These are phyloP conservation scores for Anoncus sp. DNA, from an alignment of 2,888 invertebrate species.

Conservation along the genomic window DNA sequence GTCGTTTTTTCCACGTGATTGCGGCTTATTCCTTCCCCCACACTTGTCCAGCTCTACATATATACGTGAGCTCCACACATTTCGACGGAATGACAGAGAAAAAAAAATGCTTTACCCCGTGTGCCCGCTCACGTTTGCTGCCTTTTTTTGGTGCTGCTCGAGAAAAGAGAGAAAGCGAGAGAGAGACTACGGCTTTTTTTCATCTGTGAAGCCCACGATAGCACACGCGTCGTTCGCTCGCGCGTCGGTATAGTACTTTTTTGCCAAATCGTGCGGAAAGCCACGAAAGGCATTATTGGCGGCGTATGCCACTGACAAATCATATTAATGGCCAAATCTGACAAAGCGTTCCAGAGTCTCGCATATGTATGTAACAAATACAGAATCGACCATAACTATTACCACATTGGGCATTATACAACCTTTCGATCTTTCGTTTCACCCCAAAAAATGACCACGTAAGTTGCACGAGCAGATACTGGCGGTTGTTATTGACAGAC, in stretches of 20 bases:
- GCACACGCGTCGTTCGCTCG: constrained; percentile 72
- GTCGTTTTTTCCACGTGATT: constrained; percentile 78
- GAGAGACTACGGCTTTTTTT: constrained; percentile 73
- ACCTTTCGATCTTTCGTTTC: constrained; percentile 11
- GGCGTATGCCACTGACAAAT: constrained; percentile 81
- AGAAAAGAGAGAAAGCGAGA: constrained; percentile 60
- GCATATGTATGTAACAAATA: constrained; percentile 25
- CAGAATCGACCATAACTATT: constrained; percentile 18
- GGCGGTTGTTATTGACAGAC: constrained; percentile 30
- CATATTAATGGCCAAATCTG: constrained; percentile 78
- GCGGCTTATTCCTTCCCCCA: constrained; percentile 70
- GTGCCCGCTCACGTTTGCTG: constrained; percentile 64
- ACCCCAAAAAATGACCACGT: constrained; percentile 28
- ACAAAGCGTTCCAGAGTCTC: constrained; percentile 53
- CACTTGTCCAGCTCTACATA: constrained; percentile 56
- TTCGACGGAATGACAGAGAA: constrained; percentile 41
- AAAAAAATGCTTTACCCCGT: constrained; percentile 31
- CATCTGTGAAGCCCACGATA: constrained; percentile 66
- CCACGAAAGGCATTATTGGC: constrained; percentile 72
- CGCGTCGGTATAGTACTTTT: constrained; percentile 75
- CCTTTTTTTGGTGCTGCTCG: constrained; percentile 61
- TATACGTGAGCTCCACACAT: constrained; percentile 41
- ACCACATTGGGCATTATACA: constrained; percentile 9
- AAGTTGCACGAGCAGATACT: constrained; percentile 11
- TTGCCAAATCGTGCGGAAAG: constrained; percentile 82